Percentiles rank a stretch among this genome's conserved stretches.
These are phyloP conservation scores for Drosophila bipectinata DNA, from an alignment of 1,140 invertebrate species.

Conservation along the genomic window DNA sequence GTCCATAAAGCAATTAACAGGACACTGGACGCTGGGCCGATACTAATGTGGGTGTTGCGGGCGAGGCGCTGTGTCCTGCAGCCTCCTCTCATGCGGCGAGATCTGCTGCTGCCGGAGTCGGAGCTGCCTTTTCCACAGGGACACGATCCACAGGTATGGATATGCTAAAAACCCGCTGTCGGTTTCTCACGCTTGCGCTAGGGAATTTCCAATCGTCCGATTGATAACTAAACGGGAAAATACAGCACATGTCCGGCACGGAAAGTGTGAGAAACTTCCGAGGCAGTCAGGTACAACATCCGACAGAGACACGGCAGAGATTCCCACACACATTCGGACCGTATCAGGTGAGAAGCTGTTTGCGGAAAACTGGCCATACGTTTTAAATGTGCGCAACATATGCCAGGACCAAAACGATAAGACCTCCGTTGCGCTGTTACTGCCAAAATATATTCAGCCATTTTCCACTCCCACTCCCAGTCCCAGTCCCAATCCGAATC, in stretches of 20 bases:
- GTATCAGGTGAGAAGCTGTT: conserved; percentile 52
- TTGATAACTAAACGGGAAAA: conserved; percentile 68
- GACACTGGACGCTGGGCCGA: conserved; percentile 57
- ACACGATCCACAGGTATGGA: conserved; percentile 45
- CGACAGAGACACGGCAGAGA: conserved; percentile 20
- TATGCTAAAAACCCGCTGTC: conserved; percentile 30
- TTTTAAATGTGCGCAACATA: conserved; percentile 81
- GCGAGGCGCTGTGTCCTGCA: conserved; percentile 49
- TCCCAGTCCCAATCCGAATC: conserved; percentile 5
- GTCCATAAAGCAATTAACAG: conserved; percentile 76
- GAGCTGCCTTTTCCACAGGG: conserved; percentile 5
- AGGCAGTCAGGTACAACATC: conserved; percentile 33
- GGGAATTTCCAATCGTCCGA: conserved; percentile 68
- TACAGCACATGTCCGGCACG: conserved; percentile 50
- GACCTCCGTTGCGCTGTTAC: conserved; percentile 30
- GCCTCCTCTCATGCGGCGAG: conserved; percentile 12
- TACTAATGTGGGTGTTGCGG: conserved; percentile 77
- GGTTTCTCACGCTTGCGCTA: conserved; percentile 66
- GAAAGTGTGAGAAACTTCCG: conserved; percentile 64
- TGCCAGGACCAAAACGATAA: conserved; percentile 72
- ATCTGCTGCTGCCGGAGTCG: conserved; percentile 14
- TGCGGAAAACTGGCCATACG: conserved; percentile 75
- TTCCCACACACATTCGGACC: conserved; percentile 43
- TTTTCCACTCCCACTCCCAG: conserved; percentile 9
- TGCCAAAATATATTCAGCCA: conserved; percentile 40